These are phyloP conservation scores for Podotricha telesiphe DNA, from an alignment of 2,888 invertebrate genomes.

Conservation along the genomic window DNA sequence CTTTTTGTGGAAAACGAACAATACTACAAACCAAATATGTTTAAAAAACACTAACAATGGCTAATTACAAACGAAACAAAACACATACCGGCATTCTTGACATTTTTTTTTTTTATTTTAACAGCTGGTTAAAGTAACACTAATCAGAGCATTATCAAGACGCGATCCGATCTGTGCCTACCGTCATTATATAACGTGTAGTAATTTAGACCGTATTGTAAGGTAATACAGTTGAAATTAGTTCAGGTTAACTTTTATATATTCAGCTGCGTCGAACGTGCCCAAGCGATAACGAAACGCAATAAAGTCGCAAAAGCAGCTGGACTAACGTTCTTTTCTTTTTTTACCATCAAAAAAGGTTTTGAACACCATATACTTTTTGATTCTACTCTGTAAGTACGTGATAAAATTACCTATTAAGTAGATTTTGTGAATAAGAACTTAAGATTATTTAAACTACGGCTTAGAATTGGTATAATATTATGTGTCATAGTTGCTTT, in stretches of 20 bases:
- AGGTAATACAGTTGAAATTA: constrained; percentile 16
- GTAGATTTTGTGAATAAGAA: neutral
- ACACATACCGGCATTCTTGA: constrained; percentile 18
- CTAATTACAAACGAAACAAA: constrained; percentile 4
- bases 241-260: constrained; percentile 37
- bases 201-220: constrained; percentile 6
- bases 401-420: constrained; percentile 13
- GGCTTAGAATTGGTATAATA: neutral
- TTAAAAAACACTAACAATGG: neutral
- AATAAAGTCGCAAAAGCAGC: constrained; percentile 62
- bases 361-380: constrained; percentile 38
- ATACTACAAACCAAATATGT: neutral
- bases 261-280: constrained; percentile 48
- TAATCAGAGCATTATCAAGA: constrained; percentile 45
- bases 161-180: constrained; percentile 34
- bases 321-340: constrained; percentile 60
- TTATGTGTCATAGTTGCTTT: neutral
- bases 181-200: constrained; percentile 26
- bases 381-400: constrained; percentile 18
- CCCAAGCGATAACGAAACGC: constrained; percentile 52
- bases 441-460: neutral
- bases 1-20: too few relatives aligned
- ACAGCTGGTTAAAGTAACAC: constrained; percentile 48
- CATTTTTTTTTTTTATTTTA: constrained; percentile 19
- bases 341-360: constrained; percentile 55